phyloP scores from a whole-genome alignment of 1,140 invertebrate species.

The Tribolium castaneum region DNA sequence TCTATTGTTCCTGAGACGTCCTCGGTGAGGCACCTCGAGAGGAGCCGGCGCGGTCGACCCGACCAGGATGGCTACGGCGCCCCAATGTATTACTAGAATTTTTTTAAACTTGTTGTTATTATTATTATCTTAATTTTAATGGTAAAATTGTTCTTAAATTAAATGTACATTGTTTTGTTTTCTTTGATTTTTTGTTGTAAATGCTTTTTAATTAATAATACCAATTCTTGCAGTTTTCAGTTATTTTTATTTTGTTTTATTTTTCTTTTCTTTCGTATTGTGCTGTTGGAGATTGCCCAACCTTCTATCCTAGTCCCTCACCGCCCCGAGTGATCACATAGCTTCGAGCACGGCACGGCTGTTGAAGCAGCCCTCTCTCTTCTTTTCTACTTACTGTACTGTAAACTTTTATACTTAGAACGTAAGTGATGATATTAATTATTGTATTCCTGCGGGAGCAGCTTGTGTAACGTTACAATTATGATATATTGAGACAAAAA shows the following conservation, averaged over 20 bases:
- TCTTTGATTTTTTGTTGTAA: conserved; percentile 75
- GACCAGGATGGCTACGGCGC: conserved; percentile 13
- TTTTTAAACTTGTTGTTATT: conserved; percentile 71
- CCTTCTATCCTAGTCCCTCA: conserved; percentile 10
- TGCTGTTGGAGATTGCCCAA: conserved; percentile 27
- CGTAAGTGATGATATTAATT: conserved; percentile 56
- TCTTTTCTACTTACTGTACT: conserved; percentile 46
- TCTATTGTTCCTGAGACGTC: conserved; percentile 61
- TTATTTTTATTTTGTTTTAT: conserved; percentile 64
- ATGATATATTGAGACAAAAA: conserved; percentile 53
- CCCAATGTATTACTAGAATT: conserved; percentile 45
- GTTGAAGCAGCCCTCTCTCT: conserved; percentile 44
- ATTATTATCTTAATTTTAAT: conserved; percentile 72
- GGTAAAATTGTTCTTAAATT: conserved; percentile 77
- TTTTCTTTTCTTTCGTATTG: conserved; percentile 12
- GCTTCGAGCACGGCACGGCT: conserved; percentile 58
- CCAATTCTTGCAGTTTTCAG: conserved; percentile 75
- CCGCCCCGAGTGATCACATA: conserved; percentile 40
- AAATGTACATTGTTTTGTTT: conserved; percentile 77
- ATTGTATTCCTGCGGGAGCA: conserved; percentile 56
- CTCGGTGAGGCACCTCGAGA: conserved; percentile 52
- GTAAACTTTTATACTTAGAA: conserved; percentile 55
- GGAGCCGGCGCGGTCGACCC: conserved; percentile 24
- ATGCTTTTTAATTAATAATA: conserved; percentile 77
- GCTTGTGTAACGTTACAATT: conserved; percentile 57